Base-by-base conservation (phyloP, 2,888 invertebrate species). In the Epistrophe eligans region DNA sequence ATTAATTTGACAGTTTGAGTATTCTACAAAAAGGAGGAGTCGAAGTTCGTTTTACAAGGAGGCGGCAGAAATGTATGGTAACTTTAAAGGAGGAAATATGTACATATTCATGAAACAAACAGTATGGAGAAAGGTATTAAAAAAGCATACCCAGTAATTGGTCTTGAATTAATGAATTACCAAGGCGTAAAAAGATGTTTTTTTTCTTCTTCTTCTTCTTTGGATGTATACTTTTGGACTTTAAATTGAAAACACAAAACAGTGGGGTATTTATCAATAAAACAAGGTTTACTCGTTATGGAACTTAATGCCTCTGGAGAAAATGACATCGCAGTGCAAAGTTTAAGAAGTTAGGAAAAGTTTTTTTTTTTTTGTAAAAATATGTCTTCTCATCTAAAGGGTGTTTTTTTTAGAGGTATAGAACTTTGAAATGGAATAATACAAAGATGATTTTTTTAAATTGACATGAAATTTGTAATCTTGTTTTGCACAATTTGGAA, bases 1-100 rank as follows among this genome's bases (percentile, higher is more conserved):
- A 55, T 70, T 70, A 40, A 70, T 70, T 55, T 70, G 70, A 55
- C 55, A 70, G 70, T 43, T 52, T 28, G 40, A 70, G 40, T 28
- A 70, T 24, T 24, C 40, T 43, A 40, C 55, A 55, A 55, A 55
- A 24, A 55, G 52, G 40, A 52, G 52, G 52, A 52, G 19, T 15
- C n/a, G 52, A 28, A 40, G 1, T 55, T 48, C 17, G 24, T 40
- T 67, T n/a, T 38, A 48, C 11, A n/a, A 48, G 32, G 7, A 48
- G 32, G 7, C 8, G 13, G n/a, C 48, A 35, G 8, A 6, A 35
- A 11, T 48, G 35, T 32, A 48, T 48, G 17, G 32, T 6, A 38
- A 10, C 15, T 1, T 35, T 11, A 9, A 50, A 19, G 50, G 35
- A 43, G 8, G 50, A 67, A 32, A 32, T 32, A 32, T 28, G 28